A percentile compares a stretch with the other conserved stretches of the same genome.
phyloP scores from a whole-genome alignment of 2,113 vertebrate genomes.

The Callopanchax toddi region DNA sequence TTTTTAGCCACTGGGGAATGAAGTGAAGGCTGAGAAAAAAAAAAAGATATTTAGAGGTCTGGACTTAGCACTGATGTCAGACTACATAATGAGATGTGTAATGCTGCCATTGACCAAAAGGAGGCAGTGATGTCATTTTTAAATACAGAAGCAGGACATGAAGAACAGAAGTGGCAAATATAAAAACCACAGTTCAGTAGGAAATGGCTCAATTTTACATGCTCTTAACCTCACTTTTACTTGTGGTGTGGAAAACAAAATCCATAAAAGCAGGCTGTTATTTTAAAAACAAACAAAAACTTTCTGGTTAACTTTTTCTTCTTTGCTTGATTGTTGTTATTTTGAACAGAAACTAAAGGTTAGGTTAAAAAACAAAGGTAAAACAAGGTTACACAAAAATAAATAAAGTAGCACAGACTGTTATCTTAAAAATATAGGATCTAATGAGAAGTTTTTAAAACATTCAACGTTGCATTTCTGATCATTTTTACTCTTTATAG shows the following conservation, averaged over 20 bases:
- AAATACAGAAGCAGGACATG: slow-evolving; percentile 6
- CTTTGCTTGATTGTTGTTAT: too few relatives aligned
- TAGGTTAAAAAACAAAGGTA: too few relatives aligned
- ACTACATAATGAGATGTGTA: slow-evolving; percentile 69
- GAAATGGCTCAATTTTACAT: slow-evolving; percentile 27
- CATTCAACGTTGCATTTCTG: too few relatives aligned
- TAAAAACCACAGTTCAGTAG: slow-evolving; percentile 39
- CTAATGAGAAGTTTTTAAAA: too few relatives aligned
- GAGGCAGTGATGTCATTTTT: slow-evolving; percentile 66
- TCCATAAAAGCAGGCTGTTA: too few relatives aligned
- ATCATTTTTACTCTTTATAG: too few relatives aligned
- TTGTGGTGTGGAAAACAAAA: neutral
- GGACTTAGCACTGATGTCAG: slow-evolving; percentile 68
- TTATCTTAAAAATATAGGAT: too few relatives aligned
- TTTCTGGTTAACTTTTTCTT: too few relatives aligned
- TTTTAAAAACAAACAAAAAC: too few relatives aligned
- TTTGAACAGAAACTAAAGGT: too few relatives aligned
- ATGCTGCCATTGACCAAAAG: slow-evolving; percentile 55
- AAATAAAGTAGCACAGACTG: too few relatives aligned
- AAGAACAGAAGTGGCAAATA: neutral
- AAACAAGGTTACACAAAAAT: too few relatives aligned
- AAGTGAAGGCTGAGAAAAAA: slow-evolving; percentile 14
- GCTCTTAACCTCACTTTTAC: slow-evolving; percentile 27
- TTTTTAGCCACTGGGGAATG: neutral
- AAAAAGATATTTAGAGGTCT: slow-evolving; percentile 14